phyloP scores from a whole-genome alignment of 2,888 invertebrate genomes.

The Tachystola acroxantha region DNA sequence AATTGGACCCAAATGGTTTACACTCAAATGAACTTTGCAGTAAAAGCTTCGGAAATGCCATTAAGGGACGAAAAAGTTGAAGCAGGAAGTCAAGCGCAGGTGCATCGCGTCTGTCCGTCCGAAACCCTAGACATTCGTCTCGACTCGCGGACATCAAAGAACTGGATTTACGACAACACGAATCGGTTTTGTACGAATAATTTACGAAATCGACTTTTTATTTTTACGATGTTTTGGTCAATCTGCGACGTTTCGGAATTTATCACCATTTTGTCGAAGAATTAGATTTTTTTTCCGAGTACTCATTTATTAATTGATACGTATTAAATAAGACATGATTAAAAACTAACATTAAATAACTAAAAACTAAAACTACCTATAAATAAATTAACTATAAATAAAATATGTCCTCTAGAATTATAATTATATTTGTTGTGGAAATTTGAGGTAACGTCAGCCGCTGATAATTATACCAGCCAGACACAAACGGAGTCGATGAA shows the following conservation, averaged over 20 bases:
- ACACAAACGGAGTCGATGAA: not conserved
- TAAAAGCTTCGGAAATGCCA: slow-evolving; percentile 45
- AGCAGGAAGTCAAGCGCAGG: slow-evolving; percentile 55
- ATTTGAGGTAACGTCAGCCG: too few species aligned
- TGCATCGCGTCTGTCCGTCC: slow-evolving; percentile 38
- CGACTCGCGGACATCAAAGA: slow-evolving; percentile 16
- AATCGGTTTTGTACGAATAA: slow-evolving; percentile 1
- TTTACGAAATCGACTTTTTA: slow-evolving; percentile 1
- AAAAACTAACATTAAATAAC: too few species aligned
- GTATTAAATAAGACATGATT: too few species aligned
- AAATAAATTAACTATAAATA: too few species aligned
- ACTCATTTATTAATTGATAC: too few species aligned
- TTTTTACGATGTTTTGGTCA: slow-evolving; percentile 5
- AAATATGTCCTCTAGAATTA: too few species aligned
- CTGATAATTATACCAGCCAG: not conserved
- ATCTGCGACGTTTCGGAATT: not conserved
- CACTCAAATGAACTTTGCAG: too few species aligned
- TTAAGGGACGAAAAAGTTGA: slow-evolving; percentile 22
- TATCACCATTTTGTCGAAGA: not conserved
- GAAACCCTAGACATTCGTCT: slow-evolving; percentile 12
- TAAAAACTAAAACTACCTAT: too few species aligned
- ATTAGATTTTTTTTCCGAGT: too few species aligned
- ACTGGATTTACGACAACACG: slow-evolving; percentile 2
- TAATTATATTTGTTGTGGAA: too few species aligned
- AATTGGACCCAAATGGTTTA: too few species aligned